Conservation (phyloP, 2,888 invertebrate genomes). For the Melanchra persicariae region DNA sequence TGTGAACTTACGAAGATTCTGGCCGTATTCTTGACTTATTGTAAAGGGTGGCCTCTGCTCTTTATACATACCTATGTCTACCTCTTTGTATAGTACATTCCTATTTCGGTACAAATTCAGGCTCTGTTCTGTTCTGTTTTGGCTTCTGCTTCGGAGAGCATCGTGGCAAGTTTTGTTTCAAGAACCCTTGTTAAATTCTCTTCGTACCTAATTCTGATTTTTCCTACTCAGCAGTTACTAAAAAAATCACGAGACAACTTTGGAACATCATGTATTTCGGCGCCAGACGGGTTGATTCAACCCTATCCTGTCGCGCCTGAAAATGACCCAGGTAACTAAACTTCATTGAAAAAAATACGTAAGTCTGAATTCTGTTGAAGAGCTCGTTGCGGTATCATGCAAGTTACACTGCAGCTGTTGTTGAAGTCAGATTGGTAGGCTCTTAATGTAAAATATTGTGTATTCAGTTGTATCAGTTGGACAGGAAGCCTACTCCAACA, state of each 20-base stretch:
- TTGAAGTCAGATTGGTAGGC: too few relatives aligned
- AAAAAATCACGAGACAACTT: constrained; percentile 41
- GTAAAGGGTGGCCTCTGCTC: not conserved
- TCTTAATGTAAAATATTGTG: too few relatives aligned
- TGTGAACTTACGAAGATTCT: not conserved
- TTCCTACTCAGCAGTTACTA: constrained; percentile 17
- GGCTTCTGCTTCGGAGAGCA: too few relatives aligned
- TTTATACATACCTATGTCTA: not conserved
- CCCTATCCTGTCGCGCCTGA: constrained; percentile 15
- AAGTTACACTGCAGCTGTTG: too few relatives aligned
- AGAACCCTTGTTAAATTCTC: not conserved
- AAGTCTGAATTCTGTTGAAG: too few relatives aligned
- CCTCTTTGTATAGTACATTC: not conserved
- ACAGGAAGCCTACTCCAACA: not conserved
- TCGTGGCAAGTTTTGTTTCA: not conserved
- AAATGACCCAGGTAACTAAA: constrained; percentile 42
- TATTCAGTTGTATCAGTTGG: too few relatives aligned
- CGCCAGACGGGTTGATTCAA: constrained; percentile 19
- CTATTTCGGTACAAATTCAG: not conserved
- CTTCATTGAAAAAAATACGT: not conserved
- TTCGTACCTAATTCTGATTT: too few relatives aligned
- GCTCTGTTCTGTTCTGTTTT: too few relatives aligned
- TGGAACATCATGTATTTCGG: constrained; percentile 9
- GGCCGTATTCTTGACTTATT: not conserved
- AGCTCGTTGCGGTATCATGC: too few relatives aligned